phyloP scores from a whole-genome alignment of 1,140 invertebrate genomes.

The Formica exsecta region DNA sequence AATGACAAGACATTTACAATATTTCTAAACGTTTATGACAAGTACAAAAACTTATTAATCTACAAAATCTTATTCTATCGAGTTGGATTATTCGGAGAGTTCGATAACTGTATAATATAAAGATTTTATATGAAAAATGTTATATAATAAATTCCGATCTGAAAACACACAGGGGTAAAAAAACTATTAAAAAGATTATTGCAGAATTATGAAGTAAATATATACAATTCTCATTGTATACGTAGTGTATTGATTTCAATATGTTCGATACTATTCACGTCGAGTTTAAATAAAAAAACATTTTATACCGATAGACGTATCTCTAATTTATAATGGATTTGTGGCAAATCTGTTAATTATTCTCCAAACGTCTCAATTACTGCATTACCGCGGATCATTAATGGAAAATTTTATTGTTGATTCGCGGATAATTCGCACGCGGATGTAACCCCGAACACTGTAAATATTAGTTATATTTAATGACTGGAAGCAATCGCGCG shows the following conservation, averaged over 20 bases:
- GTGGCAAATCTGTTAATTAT: not conserved
- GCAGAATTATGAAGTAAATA: conserved; percentile 2
- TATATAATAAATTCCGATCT: not conserved
- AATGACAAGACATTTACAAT: no score
- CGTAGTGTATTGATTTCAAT: no score
- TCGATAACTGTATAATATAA: not conserved
- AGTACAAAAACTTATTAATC: not conserved
- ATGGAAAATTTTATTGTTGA: conserved; percentile 40
- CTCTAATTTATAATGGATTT: conserved; percentile 10
- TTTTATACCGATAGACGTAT: not conserved
- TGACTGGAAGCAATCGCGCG: conserved; percentile 47
- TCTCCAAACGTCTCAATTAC: not conserved
- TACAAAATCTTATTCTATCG: not conserved
- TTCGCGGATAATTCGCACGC: conserved; percentile 18
- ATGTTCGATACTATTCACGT: not conserved
- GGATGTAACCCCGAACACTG: not conserved
- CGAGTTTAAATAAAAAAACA: not conserved
- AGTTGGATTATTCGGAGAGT: not conserved
- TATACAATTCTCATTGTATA: no score
- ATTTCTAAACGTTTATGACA: not conserved
- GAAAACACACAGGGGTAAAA: not conserved
- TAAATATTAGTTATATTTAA: conserved; percentile 73
- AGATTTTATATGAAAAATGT: conserved; percentile 9
- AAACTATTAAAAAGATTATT: not conserved
- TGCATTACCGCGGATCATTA: not conserved